Percentiles rank a stretch among this genome's conserved stretches.
These are phyloP conservation scores for Porites divaricata DNA, from an alignment of 92 coral and sea anemone species.

Conservation along the genomic window DNA sequence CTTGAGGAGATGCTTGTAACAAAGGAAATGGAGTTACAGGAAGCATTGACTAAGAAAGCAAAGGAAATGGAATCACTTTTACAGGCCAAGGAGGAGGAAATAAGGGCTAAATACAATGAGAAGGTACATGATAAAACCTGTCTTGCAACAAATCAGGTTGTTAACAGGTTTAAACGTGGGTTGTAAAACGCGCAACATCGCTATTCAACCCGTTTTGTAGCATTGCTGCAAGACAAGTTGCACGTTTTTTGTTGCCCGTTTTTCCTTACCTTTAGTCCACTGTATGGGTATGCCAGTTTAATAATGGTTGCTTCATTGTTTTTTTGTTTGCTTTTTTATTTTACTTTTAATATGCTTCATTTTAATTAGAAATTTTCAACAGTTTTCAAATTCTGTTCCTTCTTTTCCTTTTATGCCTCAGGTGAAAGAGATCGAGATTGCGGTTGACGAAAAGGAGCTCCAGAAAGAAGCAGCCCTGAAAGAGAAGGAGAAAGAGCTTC, in stretches of 20 bases:
- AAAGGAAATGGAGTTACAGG: slow-evolving; percentile 81
- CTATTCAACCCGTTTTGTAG: too few relatives aligned
- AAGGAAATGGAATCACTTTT: slow-evolving; percentile 75
- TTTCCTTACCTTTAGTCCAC: too few relatives aligned
- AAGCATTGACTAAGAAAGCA: slow-evolving; percentile 78
- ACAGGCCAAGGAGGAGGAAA: slow-evolving; percentile 84
- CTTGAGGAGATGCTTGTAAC: slow-evolving; percentile 79
- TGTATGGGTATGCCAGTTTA: neutral
- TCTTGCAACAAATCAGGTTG: too few relatives aligned
- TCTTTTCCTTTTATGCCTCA: neutral
- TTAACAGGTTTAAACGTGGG: too few relatives aligned
- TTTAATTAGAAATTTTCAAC: neutral
- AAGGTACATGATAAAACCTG: slow-evolving; percentile 65
- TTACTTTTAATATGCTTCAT: neutral
- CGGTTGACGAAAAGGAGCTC: slow-evolving; percentile 97
- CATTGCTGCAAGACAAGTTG: too few relatives aligned
- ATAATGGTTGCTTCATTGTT: too few relatives aligned
- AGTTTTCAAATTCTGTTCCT: neutral
- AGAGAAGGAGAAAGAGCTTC: slow-evolving; percentile 91
- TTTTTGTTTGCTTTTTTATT: neutral
- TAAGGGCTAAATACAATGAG: slow-evolving; percentile 80
- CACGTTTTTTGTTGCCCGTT: too few relatives aligned
- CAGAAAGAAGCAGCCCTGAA: slow-evolving; percentile 98
- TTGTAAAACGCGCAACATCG: too few relatives aligned
- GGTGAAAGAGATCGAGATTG: slow-evolving; percentile 88